Percentiles rank a stretch among this genome's conserved stretches.
Conservation (phyloP, 2,113 vertebrate genomes). For the Nestor notabilis region DNA sequence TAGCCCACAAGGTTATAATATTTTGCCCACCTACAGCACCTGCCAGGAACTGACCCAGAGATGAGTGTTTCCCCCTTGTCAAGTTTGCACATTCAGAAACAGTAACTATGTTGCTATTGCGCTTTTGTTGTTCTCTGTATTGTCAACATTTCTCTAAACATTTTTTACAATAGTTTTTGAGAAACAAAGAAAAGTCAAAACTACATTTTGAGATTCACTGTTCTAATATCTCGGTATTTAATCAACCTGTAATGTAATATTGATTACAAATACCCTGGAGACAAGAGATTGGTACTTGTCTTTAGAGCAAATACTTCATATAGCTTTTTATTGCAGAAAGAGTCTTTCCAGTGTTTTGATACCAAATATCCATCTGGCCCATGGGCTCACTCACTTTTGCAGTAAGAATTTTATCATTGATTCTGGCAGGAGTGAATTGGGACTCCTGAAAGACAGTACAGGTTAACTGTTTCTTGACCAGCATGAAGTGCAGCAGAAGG, state of each 20-base stretch:
- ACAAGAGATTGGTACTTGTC: neutral
- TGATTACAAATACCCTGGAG: slow-evolving; percentile 27
- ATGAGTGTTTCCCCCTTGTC: neutral
- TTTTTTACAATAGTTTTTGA: neutral
- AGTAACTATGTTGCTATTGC: neutral
- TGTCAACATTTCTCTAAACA: slow-evolving; percentile 3
- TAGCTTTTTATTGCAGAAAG: slow-evolving; percentile 25
- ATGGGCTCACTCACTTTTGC: neutral
- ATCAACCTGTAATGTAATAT: slow-evolving; percentile 50
- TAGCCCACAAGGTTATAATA: neutral
- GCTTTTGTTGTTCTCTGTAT: neutral
- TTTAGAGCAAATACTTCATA: neutral
- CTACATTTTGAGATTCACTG: neutral
- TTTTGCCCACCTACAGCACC: neutral
- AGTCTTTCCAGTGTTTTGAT: slow-evolving; percentile 7
- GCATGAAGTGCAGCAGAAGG: neutral
- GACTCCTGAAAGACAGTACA: neutral
- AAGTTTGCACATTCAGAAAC: neutral
- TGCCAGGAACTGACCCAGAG: neutral
- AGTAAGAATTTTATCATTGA: slow-evolving; percentile 32
- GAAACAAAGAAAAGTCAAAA: neutral
- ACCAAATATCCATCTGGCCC: slow-evolving; percentile 26
- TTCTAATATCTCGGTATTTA: slow-evolving; percentile 51
- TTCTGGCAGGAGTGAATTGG: neutral
- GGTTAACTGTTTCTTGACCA: neutral